Evolutionary conservation across 2,797 vertebrate genomes (phyloP).

Genomic region (Pitangus sulphuratus): DNA sequence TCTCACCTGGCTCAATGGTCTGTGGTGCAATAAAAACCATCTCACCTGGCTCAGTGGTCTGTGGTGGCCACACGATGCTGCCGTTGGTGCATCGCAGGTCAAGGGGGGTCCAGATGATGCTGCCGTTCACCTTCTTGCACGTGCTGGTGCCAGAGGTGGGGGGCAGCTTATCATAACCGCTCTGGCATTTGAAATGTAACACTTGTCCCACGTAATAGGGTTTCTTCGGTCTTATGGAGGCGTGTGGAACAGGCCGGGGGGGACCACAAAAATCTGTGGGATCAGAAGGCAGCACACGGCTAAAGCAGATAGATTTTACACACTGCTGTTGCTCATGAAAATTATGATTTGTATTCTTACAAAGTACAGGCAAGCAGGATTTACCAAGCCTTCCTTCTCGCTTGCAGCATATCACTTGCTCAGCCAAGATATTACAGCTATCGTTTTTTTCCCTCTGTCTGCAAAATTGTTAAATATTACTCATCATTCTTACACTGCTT

Average conservation of each 20-base stretch:
- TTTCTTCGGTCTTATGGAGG: not conserved
- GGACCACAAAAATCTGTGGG: conserved; percentile 45
- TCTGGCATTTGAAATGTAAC: conserved; percentile 28
- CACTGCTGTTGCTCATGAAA: not conserved
- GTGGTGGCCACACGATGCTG: not conserved
- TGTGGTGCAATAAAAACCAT: not conserved
- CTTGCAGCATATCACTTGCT: not conserved
- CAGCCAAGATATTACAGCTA: not conserved
- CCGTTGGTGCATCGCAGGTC: not conserved
- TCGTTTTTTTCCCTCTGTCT: not conserved
- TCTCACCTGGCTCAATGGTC: too few relatives aligned
- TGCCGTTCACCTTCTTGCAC: not conserved
- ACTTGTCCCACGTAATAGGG: not conserved
- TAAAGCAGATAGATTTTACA: not conserved
- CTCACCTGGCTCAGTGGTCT: not conserved
- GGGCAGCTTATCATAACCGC: not conserved
- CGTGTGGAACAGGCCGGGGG: conserved; percentile 15
- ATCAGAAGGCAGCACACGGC: not conserved
- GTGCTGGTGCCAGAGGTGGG: not conserved
- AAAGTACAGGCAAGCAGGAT: not conserved
- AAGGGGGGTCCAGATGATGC: not conserved
- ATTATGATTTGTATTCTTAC: not conserved
- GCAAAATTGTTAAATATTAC: not conserved
- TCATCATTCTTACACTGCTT: not conserved
- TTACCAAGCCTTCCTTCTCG: not conserved